phyloP scores from a whole-genome alignment of 2,113 vertebrate species.

The Stigmatopora argus region DNA sequence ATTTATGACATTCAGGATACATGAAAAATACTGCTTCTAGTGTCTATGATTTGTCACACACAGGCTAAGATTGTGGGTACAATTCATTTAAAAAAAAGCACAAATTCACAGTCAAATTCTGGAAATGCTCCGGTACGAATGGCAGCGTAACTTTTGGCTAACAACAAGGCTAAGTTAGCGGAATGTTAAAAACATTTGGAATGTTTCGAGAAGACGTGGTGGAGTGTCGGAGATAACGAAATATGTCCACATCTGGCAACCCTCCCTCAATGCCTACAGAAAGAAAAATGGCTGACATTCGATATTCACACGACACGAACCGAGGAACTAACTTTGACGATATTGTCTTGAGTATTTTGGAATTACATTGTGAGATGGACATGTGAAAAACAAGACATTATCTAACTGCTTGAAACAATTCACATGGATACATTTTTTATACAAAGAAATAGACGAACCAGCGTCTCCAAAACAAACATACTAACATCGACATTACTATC shows the following conservation, averaged over 20 bases:
- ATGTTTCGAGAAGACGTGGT: not conserved
- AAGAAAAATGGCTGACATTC: no score
- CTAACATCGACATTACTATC: no score
- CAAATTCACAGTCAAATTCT: not conserved
- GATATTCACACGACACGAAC: no score
- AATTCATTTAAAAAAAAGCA: not conserved
- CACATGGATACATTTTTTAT: no score
- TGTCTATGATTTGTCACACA: not conserved
- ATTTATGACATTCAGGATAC: not conserved
- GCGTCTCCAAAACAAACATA: no score
- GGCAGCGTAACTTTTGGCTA: not conserved
- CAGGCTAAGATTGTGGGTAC: not conserved
- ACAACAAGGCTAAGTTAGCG: not conserved
- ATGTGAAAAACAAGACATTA: not conserved
- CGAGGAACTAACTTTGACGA: no score
- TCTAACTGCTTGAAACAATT: no score
- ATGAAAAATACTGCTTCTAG: not conserved
- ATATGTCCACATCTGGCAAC: no score
- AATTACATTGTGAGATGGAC: not conserved
- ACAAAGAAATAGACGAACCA: no score
- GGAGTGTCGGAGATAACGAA: not conserved
- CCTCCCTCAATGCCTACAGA: not conserved
- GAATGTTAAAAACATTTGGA: constrained; percentile 5
- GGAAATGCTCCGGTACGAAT: not conserved
- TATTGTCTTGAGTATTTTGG: not conserved